These are phyloP conservation scores for Trinectes maculatus DNA, from an alignment of 2,113 vertebrate species.

Conservation along the genomic window DNA sequence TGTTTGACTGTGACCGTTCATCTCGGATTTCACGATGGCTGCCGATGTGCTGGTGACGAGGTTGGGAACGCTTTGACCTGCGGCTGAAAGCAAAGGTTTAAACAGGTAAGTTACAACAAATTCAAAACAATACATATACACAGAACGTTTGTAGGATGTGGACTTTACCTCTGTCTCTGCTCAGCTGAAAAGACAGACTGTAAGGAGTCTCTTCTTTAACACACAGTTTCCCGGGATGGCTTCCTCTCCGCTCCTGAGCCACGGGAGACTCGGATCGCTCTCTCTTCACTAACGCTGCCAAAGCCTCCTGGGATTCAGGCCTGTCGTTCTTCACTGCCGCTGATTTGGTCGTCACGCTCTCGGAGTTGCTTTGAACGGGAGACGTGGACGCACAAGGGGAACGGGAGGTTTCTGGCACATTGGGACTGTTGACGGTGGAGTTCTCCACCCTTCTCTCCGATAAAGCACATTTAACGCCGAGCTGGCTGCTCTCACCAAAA, in stretches of 20 bases:
- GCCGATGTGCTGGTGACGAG: slow-evolving; percentile 81
- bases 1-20: slow-evolving; percentile 90
- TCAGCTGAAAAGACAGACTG: slow-evolving; percentile 88
- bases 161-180: slow-evolving; percentile 90
- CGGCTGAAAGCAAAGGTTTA: slow-evolving; percentile 82
- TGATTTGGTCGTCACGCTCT: slow-evolving; percentile 75
- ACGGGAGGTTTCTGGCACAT: slow-evolving; percentile 85
- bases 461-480: slow-evolving; percentile 83
- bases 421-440: slow-evolving; percentile 84
- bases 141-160: no score
- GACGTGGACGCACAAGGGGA: slow-evolving; percentile 84
- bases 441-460: slow-evolving; percentile 85
- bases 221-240: slow-evolving; percentile 79
- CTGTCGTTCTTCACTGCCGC: slow-evolving; percentile 77
- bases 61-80: slow-evolving; percentile 86
- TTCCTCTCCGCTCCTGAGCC: slow-evolving; percentile 86
- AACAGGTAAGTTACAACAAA: slow-evolving; percentile 54
- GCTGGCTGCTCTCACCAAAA: slow-evolving; percentile 84
- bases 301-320: slow-evolving; percentile 80
- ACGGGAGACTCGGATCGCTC: slow-evolving; percentile 88
- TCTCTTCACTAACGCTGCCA: slow-evolving; percentile 86
- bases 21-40: slow-evolving; percentile 88
- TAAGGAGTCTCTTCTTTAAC: slow-evolving; percentile 91
- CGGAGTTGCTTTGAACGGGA: slow-evolving; percentile 83
- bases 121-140: no score